Percentiles rank a stretch among this genome's conserved stretches.
These are phyloP conservation scores for Puma concolor DNA, from an alignment of 2,113 vertebrate species.

Conservation along the genomic window DNA sequence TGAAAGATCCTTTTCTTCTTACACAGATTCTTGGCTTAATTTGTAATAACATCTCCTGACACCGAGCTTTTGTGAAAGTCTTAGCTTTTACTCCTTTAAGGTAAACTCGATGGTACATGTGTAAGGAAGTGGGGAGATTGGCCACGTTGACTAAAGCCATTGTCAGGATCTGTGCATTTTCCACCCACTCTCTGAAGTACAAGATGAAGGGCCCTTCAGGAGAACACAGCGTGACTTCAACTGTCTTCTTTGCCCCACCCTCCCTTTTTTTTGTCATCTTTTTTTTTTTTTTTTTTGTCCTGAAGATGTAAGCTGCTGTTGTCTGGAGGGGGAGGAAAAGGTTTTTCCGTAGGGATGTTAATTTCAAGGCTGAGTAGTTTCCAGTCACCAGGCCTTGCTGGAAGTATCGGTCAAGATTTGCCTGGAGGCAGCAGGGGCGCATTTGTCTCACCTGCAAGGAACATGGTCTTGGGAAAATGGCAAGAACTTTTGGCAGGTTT, in stretches of 20 bases:
- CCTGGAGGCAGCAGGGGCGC: conserved; percentile 73
- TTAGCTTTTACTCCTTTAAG: conserved; percentile 2
- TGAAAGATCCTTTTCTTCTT: conserved; percentile 66
- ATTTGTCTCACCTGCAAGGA: conserved; percentile 84
- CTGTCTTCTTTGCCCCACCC: conserved; percentile 66
- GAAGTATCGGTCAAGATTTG: conserved; percentile 84
- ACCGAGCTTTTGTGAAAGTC: conserved; percentile 2
- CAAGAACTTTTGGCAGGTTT: conserved; percentile 67
- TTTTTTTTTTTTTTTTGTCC: conserved; percentile 57
- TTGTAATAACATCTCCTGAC: background rate
- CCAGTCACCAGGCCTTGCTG: conserved; percentile 82
- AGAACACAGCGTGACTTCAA: conserved; percentile 42
- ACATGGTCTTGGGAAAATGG: conserved; percentile 63
- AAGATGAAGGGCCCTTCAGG: conserved; percentile 71
- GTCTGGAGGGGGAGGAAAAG: conserved; percentile 70
- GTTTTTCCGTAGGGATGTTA: conserved; percentile 82
- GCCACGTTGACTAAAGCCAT: background rate
- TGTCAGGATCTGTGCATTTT: background rate
- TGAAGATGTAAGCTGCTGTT: conserved; percentile 82
- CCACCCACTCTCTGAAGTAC: background rate
- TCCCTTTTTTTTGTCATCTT: conserved; percentile 65
- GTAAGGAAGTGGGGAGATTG: conserved; percentile 19
- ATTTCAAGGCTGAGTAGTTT: conserved; percentile 87
- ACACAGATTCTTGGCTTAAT: conserved; percentile 34
- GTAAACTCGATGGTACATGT: background rate